A percentile compares a stretch with the other conserved stretches of the same genome.
phyloP scores from a whole-genome alignment of 2,888 invertebrate genomes.

The Nemotelus nigrinus region DNA sequence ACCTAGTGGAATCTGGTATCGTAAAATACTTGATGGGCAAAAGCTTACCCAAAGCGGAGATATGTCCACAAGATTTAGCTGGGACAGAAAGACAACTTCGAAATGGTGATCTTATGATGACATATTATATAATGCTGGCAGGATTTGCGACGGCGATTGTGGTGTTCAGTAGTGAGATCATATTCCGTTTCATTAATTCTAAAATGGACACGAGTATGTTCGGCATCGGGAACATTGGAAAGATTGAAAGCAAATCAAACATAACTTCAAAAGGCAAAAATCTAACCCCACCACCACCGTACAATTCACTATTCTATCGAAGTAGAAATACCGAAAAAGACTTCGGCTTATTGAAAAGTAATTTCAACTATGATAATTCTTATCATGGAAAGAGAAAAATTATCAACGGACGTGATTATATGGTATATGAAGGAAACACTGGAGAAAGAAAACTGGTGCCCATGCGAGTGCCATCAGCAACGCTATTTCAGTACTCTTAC shows the following conservation, averaged over 20 bases:
- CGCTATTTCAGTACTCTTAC: conserved; percentile 74
- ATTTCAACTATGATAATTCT: conserved; percentile 54
- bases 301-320: conserved; percentile 63
- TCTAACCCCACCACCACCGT: conserved; percentile 72
- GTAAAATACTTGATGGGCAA: conserved; percentile 72
- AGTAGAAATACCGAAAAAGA: conserved; percentile 56
- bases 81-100: conserved; percentile 81
- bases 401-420: conserved; percentile 82
- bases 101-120: conserved; percentile 81
- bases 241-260: background rate
- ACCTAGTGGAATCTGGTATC: conserved; percentile 80
- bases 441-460: conserved; percentile 78
- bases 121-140: conserved; percentile 78
- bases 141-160: conserved; percentile 75
- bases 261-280: conserved; percentile 52
- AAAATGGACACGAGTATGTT: conserved; percentile 45
- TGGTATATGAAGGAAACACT: conserved; percentile 70
- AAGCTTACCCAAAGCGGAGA: conserved; percentile 77
- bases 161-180: conserved; percentile 74
- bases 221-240: background rate
- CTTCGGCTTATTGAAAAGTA: conserved; percentile 60
- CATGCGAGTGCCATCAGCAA: conserved; percentile 78
- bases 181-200: conserved; percentile 60
- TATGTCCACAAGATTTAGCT: conserved; percentile 83
- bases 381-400: conserved; percentile 66